Conservation (phyloP, 2,888 invertebrate genomes). For the Antheraea assamensis region DNA sequence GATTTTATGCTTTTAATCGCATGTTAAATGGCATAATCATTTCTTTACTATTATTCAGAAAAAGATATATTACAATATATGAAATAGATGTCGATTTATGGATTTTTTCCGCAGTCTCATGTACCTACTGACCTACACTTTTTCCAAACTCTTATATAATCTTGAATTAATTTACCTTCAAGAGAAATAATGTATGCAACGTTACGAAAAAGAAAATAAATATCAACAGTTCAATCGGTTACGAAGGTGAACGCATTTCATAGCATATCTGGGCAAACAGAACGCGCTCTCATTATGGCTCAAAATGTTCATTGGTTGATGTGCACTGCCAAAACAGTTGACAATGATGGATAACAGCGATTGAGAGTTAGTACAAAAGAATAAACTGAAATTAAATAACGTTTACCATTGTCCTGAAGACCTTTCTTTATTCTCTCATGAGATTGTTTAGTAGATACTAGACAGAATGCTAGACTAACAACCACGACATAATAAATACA, state of each 20-base stretch:
- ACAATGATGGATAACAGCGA: slow-evolving; percentile 13
- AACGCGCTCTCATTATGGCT: background rate
- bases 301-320: slow-evolving; percentile 3
- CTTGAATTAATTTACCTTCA: background rate
- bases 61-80: no score
- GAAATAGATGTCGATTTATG: no score
- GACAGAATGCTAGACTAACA: background rate
- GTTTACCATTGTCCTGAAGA: background rate
- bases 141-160: background rate
- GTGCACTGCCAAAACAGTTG: slow-evolving; percentile 15
- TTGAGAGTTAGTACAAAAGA: background rate
- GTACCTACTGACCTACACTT: background rate
- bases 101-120: no score
- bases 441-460: slow-evolving; percentile 8
- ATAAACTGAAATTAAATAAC: slow-evolving; percentile 7
- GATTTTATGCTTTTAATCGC: no score
- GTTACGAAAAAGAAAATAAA: background rate
- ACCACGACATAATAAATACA: background rate
- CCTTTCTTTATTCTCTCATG: slow-evolving; percentile 5
- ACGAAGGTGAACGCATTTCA: background rate
- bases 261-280: slow-evolving; percentile 7
- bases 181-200: background rate
- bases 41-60: no score
- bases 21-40: no score
- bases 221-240: background rate